Evolutionary conservation across 2,113 vertebrate genomes (phyloP), one percentile per base, ranked within the genome.

Genomic region (Choloepus hoffmanni): DNA sequence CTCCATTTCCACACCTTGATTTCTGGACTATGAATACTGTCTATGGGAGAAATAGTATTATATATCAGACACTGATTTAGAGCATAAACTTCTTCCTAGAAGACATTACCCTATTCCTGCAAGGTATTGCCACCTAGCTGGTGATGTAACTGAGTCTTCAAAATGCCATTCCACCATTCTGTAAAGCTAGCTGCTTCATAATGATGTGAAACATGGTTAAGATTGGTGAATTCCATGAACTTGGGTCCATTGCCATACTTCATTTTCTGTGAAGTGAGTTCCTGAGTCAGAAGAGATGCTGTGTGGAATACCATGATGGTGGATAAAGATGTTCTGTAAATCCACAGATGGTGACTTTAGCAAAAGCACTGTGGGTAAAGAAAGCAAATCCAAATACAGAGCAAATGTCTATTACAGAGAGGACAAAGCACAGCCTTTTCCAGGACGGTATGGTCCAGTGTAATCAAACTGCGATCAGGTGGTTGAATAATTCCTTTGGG

Each of bases 381-480:
- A 79, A 78, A 28, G 21, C 50, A 91, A 77, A 77, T 85, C 50
- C 43, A 48, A 55, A 72, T 36, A 15, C 48, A 96, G 53, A 94
- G 6, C 63, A 85, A 92, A 87, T 45, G 12, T 76, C 76, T 76
- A 70, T 62, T 84, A n/a, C 26, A 65, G 33, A 63, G 50, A 86
- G 21, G 94, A 94, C n/a, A 90, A 10, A 79, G 65, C 24, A 88
- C 15, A 60, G 33, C 40, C 65, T 90, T 90, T 90, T 85, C 67
- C 24, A 85, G 45, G 68, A 90, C n/a, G 15, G 70, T 63, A 18
- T 67, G 45, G 16, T 86, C 85, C 77, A 65, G 5, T 40, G 12
- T 58, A 89, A 92, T 65, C 60, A 85, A 88, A 40, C 2, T 88
- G 50, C 76, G 58, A 60, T 18, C 30, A 89, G 43, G 40, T 53